phyloP scores from a whole-genome alignment of 2,888 invertebrate species.

The Blera fallax region DNA sequence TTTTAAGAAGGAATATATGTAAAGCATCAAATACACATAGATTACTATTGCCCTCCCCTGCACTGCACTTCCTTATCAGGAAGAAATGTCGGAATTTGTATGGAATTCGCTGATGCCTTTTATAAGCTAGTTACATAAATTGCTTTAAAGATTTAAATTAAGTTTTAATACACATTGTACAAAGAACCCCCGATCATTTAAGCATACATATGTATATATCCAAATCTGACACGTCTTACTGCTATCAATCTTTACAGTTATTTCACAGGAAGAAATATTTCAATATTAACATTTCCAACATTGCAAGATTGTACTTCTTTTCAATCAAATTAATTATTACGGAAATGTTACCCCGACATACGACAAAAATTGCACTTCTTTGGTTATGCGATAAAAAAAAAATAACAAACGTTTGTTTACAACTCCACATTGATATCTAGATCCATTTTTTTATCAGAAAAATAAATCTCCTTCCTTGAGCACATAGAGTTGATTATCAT shows the following conservation, averaged over 20 bases:
- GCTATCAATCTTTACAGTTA: not conserved
- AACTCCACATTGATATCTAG: not conserved
- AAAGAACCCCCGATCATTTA: too few relatives aligned
- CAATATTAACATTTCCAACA: not conserved
- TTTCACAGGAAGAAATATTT: not conserved
- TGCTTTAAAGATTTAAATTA: too few relatives aligned
- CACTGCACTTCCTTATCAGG: too few relatives aligned
- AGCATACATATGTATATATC: too few relatives aligned
- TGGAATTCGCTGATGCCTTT: too few relatives aligned
- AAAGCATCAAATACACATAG: too few relatives aligned
- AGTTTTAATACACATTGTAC: too few relatives aligned
- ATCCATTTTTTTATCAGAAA: not conserved
- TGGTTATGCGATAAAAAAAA: slow-evolving; percentile 1
- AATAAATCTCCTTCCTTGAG: not conserved
- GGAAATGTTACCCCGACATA: slow-evolving; percentile 12
- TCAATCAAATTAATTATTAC: not conserved
- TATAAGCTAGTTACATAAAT: too few relatives aligned
- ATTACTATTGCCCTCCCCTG: too few relatives aligned
- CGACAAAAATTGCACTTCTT: slow-evolving; percentile 12
- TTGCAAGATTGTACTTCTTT: slow-evolving; percentile 6
- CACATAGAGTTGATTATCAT: not conserved
- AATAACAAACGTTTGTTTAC: not conserved
- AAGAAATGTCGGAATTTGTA: too few relatives aligned
- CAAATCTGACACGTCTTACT: too few relatives aligned
- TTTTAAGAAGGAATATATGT: too few relatives aligned